Evolutionary conservation across 2,888 invertebrate species (phyloP), one percentile per base, ranked within the genome.

Genomic region (Protonemura montana): DNA sequence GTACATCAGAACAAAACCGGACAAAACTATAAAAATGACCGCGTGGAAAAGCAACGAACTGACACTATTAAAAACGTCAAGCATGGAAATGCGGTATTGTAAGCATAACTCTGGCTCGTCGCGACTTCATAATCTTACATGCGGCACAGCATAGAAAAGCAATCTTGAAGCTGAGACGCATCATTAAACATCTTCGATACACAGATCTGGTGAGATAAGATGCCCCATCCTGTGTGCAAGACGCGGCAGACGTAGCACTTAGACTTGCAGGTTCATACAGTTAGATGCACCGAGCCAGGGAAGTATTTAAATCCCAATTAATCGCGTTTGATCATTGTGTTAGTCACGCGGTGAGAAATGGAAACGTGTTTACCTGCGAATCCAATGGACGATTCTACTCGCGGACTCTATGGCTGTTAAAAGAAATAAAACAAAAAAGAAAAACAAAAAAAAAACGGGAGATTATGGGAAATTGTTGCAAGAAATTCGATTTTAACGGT

Each of bases 301-400:
- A 59, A 59, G 59, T 59, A 59, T 59, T 59, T 59, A 59, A 59
- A 59, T 59, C 59, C 59, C 59, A 59, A 59, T 59, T 59, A 59
- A 59, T 59, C 59, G 59, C 59, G 59, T 59, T 59, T 59, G 59
- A 59, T 59, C 59, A 59, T 59, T 59, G 59, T 59, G 21, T 59
- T 59, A 59, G 59, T 59, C 59, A 59, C 13, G n/a, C n/a, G 59
- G 59, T 21, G 13, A 59, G 21, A 10, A 10, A 21, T 59, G 59
- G 16, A 59, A 59, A 59, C 59, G 59, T 59, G 59, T 59, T 59
- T 59, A 59, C 59, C 21, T 59, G 59, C 59, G 59, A 59, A 59
- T 59, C 59, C 59, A 59, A 59, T 59, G 59, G 59, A 10, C 59
- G 59, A 59, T 59, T 59, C 59, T 10, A 13, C 59, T 16, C 59